These are phyloP conservation scores for Lithophane ornitopus DNA, from an alignment of 2,888 invertebrate species.

Conservation along the genomic window DNA sequence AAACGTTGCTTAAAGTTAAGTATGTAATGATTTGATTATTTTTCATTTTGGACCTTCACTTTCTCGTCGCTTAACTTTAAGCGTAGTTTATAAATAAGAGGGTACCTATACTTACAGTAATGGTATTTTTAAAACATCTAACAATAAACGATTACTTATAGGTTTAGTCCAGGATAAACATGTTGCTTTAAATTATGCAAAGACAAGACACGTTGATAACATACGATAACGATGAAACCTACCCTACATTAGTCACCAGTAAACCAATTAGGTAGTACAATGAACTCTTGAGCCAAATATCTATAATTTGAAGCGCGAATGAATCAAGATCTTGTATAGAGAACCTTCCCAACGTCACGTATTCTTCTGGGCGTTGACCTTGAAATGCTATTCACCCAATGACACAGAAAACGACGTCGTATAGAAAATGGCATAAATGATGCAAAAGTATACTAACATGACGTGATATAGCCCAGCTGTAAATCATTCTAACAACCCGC, in stretches of 20 bases:
- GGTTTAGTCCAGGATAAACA: not conserved
- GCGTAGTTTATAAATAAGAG: too few relatives aligned
- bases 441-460: slow-evolving; percentile 28
- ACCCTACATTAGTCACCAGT: not conserved
- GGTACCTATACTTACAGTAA: too few relatives aligned
- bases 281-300: slow-evolving; percentile 37
- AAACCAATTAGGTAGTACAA: slow-evolving; percentile 27
- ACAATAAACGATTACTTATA: not conserved
- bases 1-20: too few relatives aligned
- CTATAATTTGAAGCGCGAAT: slow-evolving; percentile 35
- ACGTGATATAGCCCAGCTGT: slow-evolving; percentile 29
- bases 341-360: slow-evolving; percentile 52
- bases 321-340: slow-evolving; percentile 44
- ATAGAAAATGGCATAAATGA: slow-evolving; percentile 16
- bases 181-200: not conserved
- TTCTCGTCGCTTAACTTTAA: too few relatives aligned
- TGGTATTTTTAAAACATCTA: not conserved
- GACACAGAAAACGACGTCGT: slow-evolving; percentile 49
- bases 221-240: not conserved
- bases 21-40: too few relatives aligned
- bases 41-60: too few relatives aligned
- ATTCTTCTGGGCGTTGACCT: slow-evolving; percentile 58
- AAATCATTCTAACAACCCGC: slow-evolving; percentile 44
- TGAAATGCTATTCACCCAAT: slow-evolving; percentile 61
- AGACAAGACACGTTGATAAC: not conserved